Evolutionary conservation across 2,888 invertebrate species (phyloP).

Genomic region (Ophion slaviceki): DNA sequence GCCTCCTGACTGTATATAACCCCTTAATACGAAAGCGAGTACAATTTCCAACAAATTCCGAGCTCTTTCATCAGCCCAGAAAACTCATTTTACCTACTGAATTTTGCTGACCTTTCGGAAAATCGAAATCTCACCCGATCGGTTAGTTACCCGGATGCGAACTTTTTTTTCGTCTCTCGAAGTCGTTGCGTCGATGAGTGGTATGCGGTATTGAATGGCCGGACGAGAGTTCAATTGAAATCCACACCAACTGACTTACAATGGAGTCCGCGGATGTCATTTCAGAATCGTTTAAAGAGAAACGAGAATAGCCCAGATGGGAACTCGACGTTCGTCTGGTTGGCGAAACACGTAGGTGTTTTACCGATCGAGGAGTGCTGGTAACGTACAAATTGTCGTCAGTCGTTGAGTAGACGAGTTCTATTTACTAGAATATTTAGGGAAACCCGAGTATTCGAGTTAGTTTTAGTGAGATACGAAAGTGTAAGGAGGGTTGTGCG

Average conservation of each 20-base stretch:
- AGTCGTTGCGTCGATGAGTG: slow-evolving; percentile 8
- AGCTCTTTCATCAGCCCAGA: too few relatives aligned
- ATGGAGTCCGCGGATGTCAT: slow-evolving; percentile 70
- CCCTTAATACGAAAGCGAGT: too few relatives aligned
- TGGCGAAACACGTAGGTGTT: slow-evolving; percentile 34
- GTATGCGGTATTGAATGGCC: slow-evolving; percentile 61
- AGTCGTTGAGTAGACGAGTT: slow-evolving; percentile 3
- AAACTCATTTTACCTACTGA: too few relatives aligned
- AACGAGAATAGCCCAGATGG: slow-evolving; percentile 58
- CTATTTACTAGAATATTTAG: slow-evolving; percentile 7
- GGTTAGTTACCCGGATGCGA: background rate
- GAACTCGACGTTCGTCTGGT: slow-evolving; percentile 43
- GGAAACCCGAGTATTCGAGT: background rate
- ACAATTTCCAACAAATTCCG: too few relatives aligned
- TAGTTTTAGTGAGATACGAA: background rate
- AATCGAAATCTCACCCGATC: slow-evolving; percentile 7
- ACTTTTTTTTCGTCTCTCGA: background rate
- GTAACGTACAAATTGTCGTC: slow-evolving; percentile 1
- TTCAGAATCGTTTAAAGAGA: slow-evolving; percentile 64
- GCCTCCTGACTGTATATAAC: too few relatives aligned
- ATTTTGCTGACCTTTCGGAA: background rate
- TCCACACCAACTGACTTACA: slow-evolving; percentile 74
- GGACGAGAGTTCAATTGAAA: slow-evolving; percentile 73
- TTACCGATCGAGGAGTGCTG: slow-evolving; percentile 14
- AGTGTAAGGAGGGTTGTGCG: background rate